These are phyloP conservation scores for Charanyca ferruginea DNA, from an alignment of 2,888 invertebrate genomes.

Conservation along the genomic window DNA sequence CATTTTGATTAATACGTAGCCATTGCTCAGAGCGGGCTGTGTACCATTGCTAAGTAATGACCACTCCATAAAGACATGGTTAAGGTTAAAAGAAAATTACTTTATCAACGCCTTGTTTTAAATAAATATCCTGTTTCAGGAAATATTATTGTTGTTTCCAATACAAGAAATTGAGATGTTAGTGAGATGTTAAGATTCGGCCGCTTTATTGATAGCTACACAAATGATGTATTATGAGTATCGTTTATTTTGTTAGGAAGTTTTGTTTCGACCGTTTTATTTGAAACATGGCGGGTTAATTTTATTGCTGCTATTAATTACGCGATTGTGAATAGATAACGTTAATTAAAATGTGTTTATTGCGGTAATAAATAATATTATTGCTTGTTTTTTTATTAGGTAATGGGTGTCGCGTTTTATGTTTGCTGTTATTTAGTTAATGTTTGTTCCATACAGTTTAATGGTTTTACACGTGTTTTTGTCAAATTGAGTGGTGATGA, in stretches of 20 bases:
- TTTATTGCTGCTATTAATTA: constrained; percentile 76
- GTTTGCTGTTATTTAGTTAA: constrained; percentile 60
- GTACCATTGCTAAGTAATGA: constrained; percentile 91
- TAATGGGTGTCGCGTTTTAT: constrained; percentile 60
- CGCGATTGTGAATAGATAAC: constrained; percentile 72
- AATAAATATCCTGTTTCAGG: constrained; percentile 91
- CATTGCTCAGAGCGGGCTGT: constrained; percentile 91
- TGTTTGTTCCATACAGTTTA: constrained; percentile 41
- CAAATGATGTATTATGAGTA: constrained; percentile 86
- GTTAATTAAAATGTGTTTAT: constrained; percentile 73
- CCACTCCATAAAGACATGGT: constrained; percentile 91
- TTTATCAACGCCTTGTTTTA: constrained; percentile 91
- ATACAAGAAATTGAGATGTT: constrained; percentile 91
- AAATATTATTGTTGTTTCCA: constrained; percentile 91
- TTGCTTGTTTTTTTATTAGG: constrained; percentile 59
- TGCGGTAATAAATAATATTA: constrained; percentile 65
- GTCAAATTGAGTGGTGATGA: constrained; percentile 35
- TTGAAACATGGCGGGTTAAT: constrained; percentile 74
- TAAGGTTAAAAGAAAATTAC: constrained; percentile 92
- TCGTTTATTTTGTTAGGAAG: constrained; percentile 81
- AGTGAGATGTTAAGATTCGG: constrained; percentile 86
- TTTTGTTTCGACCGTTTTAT: constrained; percentile 73
- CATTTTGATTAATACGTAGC: constrained; percentile 91
- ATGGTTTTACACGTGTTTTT: constrained; percentile 57
- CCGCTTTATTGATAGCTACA: constrained; percentile 90